Conservation (phyloP, 1,140 invertebrate genomes). For the Phocides pigmalion region DNA sequence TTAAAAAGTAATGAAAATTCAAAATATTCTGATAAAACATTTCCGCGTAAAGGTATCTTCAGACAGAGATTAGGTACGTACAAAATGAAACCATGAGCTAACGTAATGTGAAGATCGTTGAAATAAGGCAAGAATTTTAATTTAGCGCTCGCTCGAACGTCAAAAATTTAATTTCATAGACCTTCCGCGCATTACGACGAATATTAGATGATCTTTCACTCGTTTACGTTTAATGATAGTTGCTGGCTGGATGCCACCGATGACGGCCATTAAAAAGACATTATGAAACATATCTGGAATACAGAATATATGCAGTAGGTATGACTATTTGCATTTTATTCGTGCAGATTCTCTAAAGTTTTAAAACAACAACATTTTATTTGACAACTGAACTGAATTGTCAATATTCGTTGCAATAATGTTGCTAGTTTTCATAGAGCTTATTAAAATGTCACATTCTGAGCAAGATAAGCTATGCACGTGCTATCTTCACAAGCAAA, state of each 20-base stretch:
- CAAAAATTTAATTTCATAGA: constrained; percentile 18
- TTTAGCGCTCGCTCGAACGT: constrained; percentile 4
- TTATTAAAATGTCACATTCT: too few species aligned
- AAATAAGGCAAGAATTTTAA: constrained; percentile 5
- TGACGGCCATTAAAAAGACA: constrained; percentile 15
- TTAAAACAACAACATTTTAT: too few species aligned
- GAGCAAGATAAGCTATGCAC: too few species aligned
- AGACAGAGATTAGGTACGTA: too few species aligned
- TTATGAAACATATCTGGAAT: constrained; percentile 18
- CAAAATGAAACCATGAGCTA: background rate
- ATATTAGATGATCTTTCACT: constrained; percentile 6
- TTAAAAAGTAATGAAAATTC: too few species aligned
- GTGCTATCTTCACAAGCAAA: too few species aligned
- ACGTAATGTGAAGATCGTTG: background rate
- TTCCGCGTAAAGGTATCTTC: too few species aligned
- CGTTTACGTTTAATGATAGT: constrained; percentile 6
- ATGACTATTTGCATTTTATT: background rate
- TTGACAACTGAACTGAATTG: background rate
- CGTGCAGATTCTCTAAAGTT: background rate
- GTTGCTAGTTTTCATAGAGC: too few species aligned
- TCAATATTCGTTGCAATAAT: too few species aligned
- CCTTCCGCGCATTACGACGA: background rate
- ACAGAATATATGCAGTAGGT: background rate
- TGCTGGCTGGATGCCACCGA: background rate
- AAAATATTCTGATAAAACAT: too few species aligned